Conservation (phyloP, 2,113 vertebrate genomes). For the Microcebus jonahi region DNA sequence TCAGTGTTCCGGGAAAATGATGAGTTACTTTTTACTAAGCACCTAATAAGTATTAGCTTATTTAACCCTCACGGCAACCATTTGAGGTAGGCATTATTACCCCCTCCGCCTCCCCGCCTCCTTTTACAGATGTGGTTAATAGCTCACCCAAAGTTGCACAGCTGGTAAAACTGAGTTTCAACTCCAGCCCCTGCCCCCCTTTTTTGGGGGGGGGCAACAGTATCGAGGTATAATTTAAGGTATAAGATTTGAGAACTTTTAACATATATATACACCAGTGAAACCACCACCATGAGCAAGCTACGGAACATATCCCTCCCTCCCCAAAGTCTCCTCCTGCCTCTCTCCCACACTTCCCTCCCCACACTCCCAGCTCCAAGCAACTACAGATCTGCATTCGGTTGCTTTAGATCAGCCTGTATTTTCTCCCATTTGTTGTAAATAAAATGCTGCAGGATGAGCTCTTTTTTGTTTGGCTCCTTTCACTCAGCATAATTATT, state of each 20-base stretch:
- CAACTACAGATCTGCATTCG: neutral
- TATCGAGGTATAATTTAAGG: neutral
- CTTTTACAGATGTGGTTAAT: neutral
- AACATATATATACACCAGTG: neutral
- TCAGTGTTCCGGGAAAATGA: neutral
- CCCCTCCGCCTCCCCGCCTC: rapidly evolving
- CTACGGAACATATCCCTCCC: rapidly evolving
- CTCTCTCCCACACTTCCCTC: neutral
- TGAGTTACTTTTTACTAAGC: neutral
- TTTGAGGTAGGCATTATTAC: neutral
- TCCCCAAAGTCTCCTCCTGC: neutral
- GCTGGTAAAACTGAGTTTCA: neutral
- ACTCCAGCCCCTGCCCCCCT: neutral
- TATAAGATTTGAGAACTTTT: neutral
- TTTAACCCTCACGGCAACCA: neutral
- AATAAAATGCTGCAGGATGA: neutral
- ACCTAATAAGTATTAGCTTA: neutral
- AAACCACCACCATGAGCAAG: neutral
- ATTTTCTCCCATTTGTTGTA: neutral
- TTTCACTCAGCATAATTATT: neutral
- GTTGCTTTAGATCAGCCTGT: neutral
- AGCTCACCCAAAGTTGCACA: neutral
- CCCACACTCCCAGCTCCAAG: neutral
- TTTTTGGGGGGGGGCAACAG: neutral
- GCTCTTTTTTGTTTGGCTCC: neutral